A percentile compares a stretch with the other conserved stretches of the same genome.
phyloP scores from a whole-genome alignment of 2,797 vertebrate species.

The Novumbra hubbsi region DNA sequence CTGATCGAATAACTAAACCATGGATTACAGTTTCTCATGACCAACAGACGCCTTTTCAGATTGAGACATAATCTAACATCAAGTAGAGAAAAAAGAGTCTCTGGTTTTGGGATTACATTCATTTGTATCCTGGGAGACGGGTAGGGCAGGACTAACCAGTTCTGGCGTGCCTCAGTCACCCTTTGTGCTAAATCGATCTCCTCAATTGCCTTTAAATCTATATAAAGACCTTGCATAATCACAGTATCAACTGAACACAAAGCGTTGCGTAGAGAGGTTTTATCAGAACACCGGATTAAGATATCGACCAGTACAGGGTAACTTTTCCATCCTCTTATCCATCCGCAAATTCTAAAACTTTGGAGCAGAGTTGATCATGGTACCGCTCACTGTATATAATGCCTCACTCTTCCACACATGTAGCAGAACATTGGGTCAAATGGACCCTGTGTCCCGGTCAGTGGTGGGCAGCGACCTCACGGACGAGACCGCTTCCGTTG shows the following conservation, averaged over 20 bases:
- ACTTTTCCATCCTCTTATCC: background rate
- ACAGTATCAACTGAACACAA: background rate
- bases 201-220: constrained; percentile 8
- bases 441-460: constrained; percentile 60
- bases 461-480: constrained; percentile 52
- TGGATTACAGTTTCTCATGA: too few relatives aligned
- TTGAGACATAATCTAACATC: too few relatives aligned
- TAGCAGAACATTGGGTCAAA: constrained; percentile 21
- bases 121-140: constrained; percentile 1
- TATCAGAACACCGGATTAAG: background rate
- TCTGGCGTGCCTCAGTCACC: constrained; percentile 31
- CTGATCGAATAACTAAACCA: too few relatives aligned
- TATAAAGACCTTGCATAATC: background rate
- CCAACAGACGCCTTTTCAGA: too few relatives aligned
- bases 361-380: background rate
- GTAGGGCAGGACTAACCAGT: constrained; percentile 62
- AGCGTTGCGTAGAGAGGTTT: background rate
- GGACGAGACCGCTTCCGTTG: constrained; percentile 51
- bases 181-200: constrained; percentile 17
- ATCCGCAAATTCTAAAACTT: background rate
- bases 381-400: background rate
- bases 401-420: background rate
- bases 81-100: background rate
- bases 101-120: background rate
- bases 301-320: background rate